Evolutionary conservation across 1,140 invertebrate genomes (phyloP), one percentile per base, ranked within the genome.

Genomic region (Calliphora vicina): DNA sequence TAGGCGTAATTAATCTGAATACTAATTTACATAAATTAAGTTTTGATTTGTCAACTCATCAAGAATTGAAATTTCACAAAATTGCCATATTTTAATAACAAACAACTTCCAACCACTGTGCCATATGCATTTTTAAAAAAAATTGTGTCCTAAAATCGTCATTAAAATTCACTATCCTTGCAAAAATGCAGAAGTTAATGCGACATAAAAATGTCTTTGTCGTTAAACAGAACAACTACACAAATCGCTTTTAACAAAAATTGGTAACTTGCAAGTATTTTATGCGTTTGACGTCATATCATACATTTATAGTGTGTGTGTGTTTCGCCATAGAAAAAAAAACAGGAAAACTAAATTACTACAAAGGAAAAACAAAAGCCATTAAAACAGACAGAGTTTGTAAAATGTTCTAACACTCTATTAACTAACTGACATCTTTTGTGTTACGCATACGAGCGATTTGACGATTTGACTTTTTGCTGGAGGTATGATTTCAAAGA

Each of bases 141-240:
- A n/a, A 61, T n/a, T 61, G 0, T 17, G 5, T 61, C 17, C 17
- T 67, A 23, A 8, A 67, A 23, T 67, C 12, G 61, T 67, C 61
- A 67, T 67, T 67, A 67, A 67, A 67, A 67, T 67, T 67, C 61
- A 67, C 4, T 67, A 67, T 67, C 61, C 61, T 67, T 67, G 61
- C 20, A 67, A 67, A 5, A 67, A 25, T 67, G 61, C 61, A 67
- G 61, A 67, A 50, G 61, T 67, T 67, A 67, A 67, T 12, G 61
- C 20, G 61, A 67, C 61, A 67, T 67, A 67, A 67, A 67, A 25
- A 23, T 2, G 35, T 35, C n/a, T 23, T 67, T 50, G 17, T 50
- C 61, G 6, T 67, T 67, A 67, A 67, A 17, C 15, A n/a, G 50
- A 4, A n/a, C n/a, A 57, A 57, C 15, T 17, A 57, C 50, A 57